phyloP scores from a whole-genome alignment of 2,113 vertebrate genomes.

The Myrmophylax atrothorax region DNA sequence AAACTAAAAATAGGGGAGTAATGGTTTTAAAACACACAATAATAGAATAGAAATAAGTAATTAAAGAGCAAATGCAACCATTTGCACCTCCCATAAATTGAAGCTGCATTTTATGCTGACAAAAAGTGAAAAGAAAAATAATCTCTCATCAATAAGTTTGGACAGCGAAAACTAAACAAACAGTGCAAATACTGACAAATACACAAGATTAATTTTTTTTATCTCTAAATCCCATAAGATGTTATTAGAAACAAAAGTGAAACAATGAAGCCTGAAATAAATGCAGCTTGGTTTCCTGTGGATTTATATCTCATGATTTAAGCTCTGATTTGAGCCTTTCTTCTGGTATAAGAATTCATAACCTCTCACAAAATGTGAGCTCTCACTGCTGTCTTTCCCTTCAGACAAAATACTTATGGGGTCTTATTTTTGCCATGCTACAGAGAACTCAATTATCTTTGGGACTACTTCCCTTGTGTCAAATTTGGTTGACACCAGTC shows the following conservation, averaged over 20 bases:
- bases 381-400: neutral
- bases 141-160: neutral
- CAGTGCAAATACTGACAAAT: neutral
- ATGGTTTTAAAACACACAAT: neutral
- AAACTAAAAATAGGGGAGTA: neutral
- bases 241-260: constrained; percentile 31
- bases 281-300: neutral
- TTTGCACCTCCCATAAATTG: neutral
- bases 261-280: constrained; percentile 22
- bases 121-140: neutral
- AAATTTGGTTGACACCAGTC: neutral
- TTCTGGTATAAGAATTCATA: neutral
- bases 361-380: neutral
- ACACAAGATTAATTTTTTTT: neutral
- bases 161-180: neutral
- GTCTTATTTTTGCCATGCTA: neutral
- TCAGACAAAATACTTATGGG: neutral
- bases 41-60: neutral
- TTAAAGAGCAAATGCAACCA: neutral
- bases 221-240: constrained; percentile 16
- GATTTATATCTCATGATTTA: constrained; percentile 25
- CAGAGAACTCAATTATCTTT: neutral
- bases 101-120: neutral
- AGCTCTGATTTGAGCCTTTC: constrained; percentile 3
- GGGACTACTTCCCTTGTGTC: neutral